phyloP scores from a whole-genome alignment of 2,888 invertebrate genomes.

The Hirtodrosophila alboralis region DNA sequence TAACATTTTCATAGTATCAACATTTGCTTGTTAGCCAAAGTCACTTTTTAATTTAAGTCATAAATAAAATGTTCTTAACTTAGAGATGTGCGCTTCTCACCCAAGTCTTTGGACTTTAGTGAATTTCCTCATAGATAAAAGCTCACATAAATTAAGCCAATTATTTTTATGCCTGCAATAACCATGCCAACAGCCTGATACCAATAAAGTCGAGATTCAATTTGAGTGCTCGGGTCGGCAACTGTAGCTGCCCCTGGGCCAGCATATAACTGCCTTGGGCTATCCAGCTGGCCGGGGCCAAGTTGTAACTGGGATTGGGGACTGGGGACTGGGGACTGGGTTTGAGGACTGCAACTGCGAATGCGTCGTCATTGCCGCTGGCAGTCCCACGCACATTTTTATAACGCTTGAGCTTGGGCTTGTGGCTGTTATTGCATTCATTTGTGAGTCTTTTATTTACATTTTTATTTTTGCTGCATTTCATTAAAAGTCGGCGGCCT shows the following conservation, averaged over 20 bases:
- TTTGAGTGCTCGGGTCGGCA: constrained; percentile 55
- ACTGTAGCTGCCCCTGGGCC: constrained; percentile 19
- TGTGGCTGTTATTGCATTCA: constrained; percentile 72
- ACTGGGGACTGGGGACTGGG: too few relatives aligned
- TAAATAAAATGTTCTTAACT: constrained; percentile 13
- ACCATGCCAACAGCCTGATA: constrained; percentile 50
- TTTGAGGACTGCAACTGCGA: too few relatives aligned
- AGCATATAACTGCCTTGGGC: constrained; percentile 26
- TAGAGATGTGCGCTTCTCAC: neutral
- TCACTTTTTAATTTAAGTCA: constrained; percentile 30
- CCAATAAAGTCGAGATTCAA: constrained; percentile 74
- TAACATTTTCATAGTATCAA: too few relatives aligned
- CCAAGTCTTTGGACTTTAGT: constrained; percentile 11
- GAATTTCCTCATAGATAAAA: constrained; percentile 39
- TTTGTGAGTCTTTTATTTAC: constrained; percentile 72
- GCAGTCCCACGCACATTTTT: constrained; percentile 73
- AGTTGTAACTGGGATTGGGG: too few relatives aligned
- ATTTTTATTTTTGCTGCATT: constrained; percentile 69
- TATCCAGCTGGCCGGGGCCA: constrained; percentile 35
- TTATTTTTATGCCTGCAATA: constrained; percentile 67
- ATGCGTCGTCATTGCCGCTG: constrained; percentile 57
- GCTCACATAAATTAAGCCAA: constrained; percentile 65
- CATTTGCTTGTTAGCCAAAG: constrained; percentile 18
- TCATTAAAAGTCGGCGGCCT: constrained; percentile 49
- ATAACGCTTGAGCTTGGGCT: constrained; percentile 46